phyloP scores from a whole-genome alignment of 2,888 invertebrate species.

The Geotrupes spiniger region DNA sequence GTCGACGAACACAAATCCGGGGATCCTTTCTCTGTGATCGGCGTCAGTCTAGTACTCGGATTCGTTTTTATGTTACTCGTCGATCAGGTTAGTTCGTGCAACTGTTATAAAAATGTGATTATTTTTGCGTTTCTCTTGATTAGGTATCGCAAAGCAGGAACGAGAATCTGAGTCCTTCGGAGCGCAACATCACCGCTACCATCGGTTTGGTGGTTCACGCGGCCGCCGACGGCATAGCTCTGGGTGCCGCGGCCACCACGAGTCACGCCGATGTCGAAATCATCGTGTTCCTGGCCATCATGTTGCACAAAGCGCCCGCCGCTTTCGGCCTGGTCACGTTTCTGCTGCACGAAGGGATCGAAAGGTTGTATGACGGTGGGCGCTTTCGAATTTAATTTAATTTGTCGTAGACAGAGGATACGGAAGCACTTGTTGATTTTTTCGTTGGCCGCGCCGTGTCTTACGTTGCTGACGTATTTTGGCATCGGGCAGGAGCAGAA shows the following conservation, averaged over 20 bases:
- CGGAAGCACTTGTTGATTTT: conserved; percentile 88
- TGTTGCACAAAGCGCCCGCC: conserved; percentile 99
- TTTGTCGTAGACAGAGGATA: conserved; percentile 64
- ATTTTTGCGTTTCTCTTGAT: conserved; percentile 7
- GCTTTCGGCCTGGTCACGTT: conserved; percentile 99
- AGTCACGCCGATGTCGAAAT: conserved; percentile 95
- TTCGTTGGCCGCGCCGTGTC: conserved; percentile 86
- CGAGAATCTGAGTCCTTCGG: conserved; percentile 60
- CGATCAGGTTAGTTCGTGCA: conserved; percentile 66
- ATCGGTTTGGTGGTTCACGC: conserved; percentile 97
- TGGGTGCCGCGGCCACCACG: conserved; percentile 97
- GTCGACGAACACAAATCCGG: conserved; percentile 45
- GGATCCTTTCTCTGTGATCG: conserved; percentile 80
- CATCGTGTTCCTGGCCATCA: conserved; percentile 97
- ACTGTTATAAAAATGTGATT: not conserved
- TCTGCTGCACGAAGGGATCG: conserved; percentile 90
- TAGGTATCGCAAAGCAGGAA: conserved; percentile 55
- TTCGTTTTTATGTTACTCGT: conserved; percentile 97
- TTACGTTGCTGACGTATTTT: conserved; percentile 89
- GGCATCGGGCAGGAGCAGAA: conserved; percentile 92
- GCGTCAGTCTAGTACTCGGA: conserved; percentile 88
- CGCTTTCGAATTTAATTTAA: not conserved
- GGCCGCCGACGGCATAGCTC: conserved; percentile 95
- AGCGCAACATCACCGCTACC: conserved; percentile 88
- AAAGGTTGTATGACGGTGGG: conserved; percentile 55